Percentiles rank a stretch among this genome's conserved stretches.
phyloP scores from a whole-genome alignment of 2,113 vertebrate species.

The Erpornis zantholeuca region DNA sequence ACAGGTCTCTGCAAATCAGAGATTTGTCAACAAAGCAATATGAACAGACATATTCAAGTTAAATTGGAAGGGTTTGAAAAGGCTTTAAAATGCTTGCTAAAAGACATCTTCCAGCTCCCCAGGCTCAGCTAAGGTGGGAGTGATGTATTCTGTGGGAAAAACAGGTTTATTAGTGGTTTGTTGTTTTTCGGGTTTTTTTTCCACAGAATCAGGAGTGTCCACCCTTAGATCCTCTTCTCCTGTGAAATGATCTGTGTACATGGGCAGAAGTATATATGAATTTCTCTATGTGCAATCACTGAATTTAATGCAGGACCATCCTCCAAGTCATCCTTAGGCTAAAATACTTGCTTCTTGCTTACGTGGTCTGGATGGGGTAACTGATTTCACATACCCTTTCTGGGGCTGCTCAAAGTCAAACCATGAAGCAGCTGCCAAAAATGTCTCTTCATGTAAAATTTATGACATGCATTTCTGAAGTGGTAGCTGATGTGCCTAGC shows the following conservation, averaged over 20 bases:
- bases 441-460: neutral
- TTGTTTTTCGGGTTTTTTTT: neutral
- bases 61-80: neutral
- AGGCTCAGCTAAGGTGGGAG: neutral
- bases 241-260: rapidly evolving
- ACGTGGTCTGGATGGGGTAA: neutral
- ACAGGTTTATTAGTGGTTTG: neutral
- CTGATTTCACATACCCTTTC: neutral
- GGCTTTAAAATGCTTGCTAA: neutral
- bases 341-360: neutral
- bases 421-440: slow-evolving; percentile 2
- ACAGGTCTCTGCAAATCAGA: neutral
- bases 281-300: neutral
- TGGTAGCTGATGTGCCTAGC: neutral
- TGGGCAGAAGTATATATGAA: neutral
- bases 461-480: slow-evolving; percentile 18
- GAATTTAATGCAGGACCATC: neutral
- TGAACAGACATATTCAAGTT: neutral
- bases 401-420: slow-evolving; percentile 28
- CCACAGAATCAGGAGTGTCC: neutral
- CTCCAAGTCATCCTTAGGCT: neutral
- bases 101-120: neutral
- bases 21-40: neutral
- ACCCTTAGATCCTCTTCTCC: neutral
- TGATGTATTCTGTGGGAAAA: neutral